Conservation (phyloP, 2,888 invertebrate species). For the Lacanobia wlatinum region DNA sequence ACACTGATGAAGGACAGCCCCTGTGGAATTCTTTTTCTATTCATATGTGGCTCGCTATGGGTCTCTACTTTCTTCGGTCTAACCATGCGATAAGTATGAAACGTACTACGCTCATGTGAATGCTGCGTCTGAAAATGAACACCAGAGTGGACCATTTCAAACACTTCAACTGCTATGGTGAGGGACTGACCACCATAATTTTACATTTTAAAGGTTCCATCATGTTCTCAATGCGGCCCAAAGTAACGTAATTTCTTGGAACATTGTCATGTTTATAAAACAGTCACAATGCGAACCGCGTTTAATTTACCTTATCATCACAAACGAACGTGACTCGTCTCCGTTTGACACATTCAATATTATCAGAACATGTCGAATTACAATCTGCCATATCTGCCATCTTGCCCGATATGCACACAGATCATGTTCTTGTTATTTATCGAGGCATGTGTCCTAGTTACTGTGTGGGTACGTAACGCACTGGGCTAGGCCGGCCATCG, state of each 20-base stretch:
- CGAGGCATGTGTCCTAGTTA: conserved; percentile 37
- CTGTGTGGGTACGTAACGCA: conserved; percentile 4
- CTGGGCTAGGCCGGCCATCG: conserved; percentile 1
- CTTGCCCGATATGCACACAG: conserved; percentile 17
- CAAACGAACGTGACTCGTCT: conserved; percentile 26
- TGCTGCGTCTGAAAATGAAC: neutral
- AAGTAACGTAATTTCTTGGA: neutral
- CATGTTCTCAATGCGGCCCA: neutral
- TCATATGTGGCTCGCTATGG: no score
- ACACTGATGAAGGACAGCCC: neutral
- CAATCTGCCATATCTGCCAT: conserved; percentile 23
- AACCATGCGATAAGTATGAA: neutral
- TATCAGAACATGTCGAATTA: conserved; percentile 23
- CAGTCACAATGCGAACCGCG: conserved; percentile 1
- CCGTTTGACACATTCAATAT: conserved; percentile 13
- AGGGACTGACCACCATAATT: neutral
- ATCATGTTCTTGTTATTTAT: conserved; percentile 19
- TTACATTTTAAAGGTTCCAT: conserved; percentile 1
- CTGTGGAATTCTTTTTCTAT: neutral
- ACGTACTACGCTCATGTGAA: neutral
- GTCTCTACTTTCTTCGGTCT: neutral
- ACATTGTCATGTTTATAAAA: conserved; percentile 5
- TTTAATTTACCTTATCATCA: conserved; percentile 14
- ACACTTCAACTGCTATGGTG: neutral
- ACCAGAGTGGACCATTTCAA: neutral